These are phyloP conservation scores for Germaria angustata DNA, from an alignment of 2,888 invertebrate species.

Conservation along the genomic window DNA sequence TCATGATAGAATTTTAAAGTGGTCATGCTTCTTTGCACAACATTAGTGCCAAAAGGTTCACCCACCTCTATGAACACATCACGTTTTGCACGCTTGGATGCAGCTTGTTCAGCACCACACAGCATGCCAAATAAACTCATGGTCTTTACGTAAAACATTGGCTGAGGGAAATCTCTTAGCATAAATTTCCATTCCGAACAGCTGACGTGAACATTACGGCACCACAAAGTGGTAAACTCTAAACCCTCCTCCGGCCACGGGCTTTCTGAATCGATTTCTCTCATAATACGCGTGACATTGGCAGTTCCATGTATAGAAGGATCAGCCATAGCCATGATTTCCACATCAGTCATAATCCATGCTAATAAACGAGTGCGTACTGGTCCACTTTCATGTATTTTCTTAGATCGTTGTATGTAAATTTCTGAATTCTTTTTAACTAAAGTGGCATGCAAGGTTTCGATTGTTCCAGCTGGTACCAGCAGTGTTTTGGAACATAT, in stretches of 20 bases:
- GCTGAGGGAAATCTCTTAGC: conserved; percentile 96
- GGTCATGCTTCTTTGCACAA: conserved; percentile 95
- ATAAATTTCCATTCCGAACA: conserved; percentile 93
- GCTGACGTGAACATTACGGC: conserved; percentile 90
- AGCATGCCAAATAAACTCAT: conserved; percentile 94
- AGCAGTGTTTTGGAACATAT: conserved; percentile 90
- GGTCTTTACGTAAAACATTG: conserved; percentile 90
- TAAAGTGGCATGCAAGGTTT: conserved; percentile 92
- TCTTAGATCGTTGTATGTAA: conserved; percentile 94
- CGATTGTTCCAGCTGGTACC: conserved; percentile 89
- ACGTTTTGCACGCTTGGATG: conserved; percentile 83
- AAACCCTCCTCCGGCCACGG: conserved; percentile 95
- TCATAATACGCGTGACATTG: conserved; percentile 86
- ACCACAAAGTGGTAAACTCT: conserved; percentile 96
- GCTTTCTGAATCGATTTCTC: conserved; percentile 92
- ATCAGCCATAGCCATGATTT: conserved; percentile 89
- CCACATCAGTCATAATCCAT: conserved; percentile 88
- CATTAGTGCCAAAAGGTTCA: conserved; percentile 89
- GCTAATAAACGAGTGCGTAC: conserved; percentile 90
- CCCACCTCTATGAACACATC: conserved; percentile 85
- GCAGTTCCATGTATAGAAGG: conserved; percentile 90
- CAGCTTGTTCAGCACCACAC: conserved; percentile 92
- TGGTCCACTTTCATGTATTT: conserved; percentile 82
- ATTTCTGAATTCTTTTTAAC: conserved; percentile 96
- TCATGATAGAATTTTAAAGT: conserved; percentile 99